Evolutionary conservation across 2,113 vertebrate genomes (phyloP), one percentile per base, ranked within the genome.

Genomic region (Menura novaehollandiae): DNA sequence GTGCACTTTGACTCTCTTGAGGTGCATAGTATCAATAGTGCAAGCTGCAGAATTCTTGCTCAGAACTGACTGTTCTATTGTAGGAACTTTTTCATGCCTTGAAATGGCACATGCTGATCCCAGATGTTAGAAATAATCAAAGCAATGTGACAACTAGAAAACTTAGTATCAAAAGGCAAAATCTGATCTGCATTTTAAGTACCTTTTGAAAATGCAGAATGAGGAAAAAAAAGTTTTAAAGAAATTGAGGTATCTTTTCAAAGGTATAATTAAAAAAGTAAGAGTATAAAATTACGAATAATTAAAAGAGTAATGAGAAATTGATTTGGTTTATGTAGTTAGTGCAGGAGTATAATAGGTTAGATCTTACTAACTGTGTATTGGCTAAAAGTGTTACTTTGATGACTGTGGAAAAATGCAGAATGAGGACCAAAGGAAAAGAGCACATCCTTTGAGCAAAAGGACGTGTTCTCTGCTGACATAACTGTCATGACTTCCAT

Each of bases 81-180:
- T 56, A 91, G n/a, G n/a, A 59, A 55, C 76, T 58, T 94, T 85
- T 94, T 91, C 33, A 51, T 82, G 59, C 71, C 59, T 76, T 76
- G 63, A 93, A 91, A 88, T 88, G 85, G 94, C 49, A 72, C 96
- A 89, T 80, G 84, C 93, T 95, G 93, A 90, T 95, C 63, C 92
- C 95, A 95, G 93, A 94, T 96, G 90, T 95, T 96, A 85, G 90
- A 86, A 90, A 56, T 86, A 96, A 91, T 96, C 75, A 91, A 96
- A 97, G 82, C 95, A 90, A 49, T n/a, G 60, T 26, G 6, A 83
- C 73, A 91, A 30, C 79, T 80, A 56, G 62, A 91, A 77, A 88
- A 60, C 39, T 35, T 69, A 30, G 30, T 95, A 88, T 86, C 79
- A 86, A 86, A 93, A 86, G 55, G 44, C 68, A 71, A 35, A 67